Evolutionary conservation across 92 coral and sea anemone genomes (phyloP).

Genomic region (Zoanthus sansibaricus): DNA sequence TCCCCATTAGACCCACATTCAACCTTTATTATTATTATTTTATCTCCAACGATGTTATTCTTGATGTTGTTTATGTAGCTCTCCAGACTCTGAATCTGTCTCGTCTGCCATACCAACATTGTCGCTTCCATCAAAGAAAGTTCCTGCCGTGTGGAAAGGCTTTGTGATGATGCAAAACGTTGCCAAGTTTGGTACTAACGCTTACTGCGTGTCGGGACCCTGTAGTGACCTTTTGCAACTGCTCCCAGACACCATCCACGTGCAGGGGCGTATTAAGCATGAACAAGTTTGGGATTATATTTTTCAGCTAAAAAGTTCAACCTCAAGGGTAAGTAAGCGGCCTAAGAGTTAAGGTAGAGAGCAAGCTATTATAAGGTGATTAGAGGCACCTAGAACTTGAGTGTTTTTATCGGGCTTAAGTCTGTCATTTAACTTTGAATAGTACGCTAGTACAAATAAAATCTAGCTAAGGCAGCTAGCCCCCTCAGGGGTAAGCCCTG

Average conservation of each 20-base stretch:
- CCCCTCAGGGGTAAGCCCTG: too few species aligned
- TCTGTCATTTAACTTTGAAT: too few species aligned
- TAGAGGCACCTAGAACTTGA: too few species aligned
- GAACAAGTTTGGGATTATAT: constrained; percentile 98
- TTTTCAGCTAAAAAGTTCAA: constrained; percentile 84
- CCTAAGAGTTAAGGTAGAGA: too few species aligned
- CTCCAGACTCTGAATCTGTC: constrained; percentile 83
- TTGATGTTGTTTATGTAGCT: constrained; percentile 55
- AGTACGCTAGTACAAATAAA: too few species aligned
- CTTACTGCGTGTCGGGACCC: constrained; percentile 92
- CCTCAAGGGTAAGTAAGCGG: constrained; percentile 81
- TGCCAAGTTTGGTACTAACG: constrained; percentile 94
- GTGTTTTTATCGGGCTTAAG: too few species aligned
- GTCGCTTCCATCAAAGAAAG: constrained; percentile 69
- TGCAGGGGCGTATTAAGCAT: constrained; percentile 92
- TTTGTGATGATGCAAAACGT: constrained; percentile 98
- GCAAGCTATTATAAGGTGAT: too few species aligned
- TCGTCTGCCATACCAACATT: constrained; percentile 64
- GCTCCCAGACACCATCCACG: constrained; percentile 93
- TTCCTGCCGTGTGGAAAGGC: constrained; percentile 93
- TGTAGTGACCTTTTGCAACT: constrained; percentile 91
- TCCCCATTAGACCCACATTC: too few species aligned
- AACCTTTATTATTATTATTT: too few species aligned
- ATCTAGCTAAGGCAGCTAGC: too few species aligned
- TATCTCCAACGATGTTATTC: background rate